These are phyloP conservation scores for Priocnemis perturbator DNA, from an alignment of 2,888 invertebrate species.

Conservation along the genomic window DNA sequence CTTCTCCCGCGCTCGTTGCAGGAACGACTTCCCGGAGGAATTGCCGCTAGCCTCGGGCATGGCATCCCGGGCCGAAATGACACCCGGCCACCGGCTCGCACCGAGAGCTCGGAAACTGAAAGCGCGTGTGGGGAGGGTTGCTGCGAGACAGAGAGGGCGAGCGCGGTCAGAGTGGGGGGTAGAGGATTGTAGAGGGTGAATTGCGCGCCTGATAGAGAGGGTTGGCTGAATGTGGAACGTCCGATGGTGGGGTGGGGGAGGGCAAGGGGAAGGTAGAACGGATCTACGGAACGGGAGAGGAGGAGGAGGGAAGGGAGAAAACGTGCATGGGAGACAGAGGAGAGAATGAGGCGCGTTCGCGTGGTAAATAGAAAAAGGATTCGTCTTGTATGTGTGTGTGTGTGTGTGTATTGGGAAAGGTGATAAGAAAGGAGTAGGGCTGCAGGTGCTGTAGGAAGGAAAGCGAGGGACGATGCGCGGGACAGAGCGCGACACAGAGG, in stretches of 20 bases:
- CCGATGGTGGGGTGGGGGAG: constrained; percentile 14
- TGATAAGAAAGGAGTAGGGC: constrained; percentile 17
- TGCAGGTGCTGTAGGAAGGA: constrained; percentile 13
- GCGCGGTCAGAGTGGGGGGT: constrained; percentile 23
- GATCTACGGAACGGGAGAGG: constrained; percentile 18
- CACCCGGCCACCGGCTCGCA: constrained; percentile 54
- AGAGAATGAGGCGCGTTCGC: neutral
- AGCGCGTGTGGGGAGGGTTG: constrained; percentile 29
- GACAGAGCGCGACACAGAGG: constrained; percentile 1
- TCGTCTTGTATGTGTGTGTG: neutral
- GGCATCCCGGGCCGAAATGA: constrained; percentile 72
- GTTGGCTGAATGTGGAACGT: constrained; percentile 15
- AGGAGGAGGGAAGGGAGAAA: constrained; percentile 28
- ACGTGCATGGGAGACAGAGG: neutral
- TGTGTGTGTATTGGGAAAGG: neutral
- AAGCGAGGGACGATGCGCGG: constrained; percentile 27
- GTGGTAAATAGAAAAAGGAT: neutral
- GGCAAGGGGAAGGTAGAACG: constrained; percentile 20
- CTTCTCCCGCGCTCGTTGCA: constrained; percentile 75
- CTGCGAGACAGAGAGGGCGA: constrained; percentile 15
- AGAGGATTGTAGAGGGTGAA: constrained; percentile 16
- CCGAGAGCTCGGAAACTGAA: constrained; percentile 43
- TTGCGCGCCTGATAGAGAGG: constrained; percentile 21
- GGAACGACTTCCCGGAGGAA: constrained; percentile 72
- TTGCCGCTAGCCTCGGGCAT: constrained; percentile 70